Evolutionary conservation across 2,888 invertebrate species (phyloP).

Genomic region (Conus canariensis): DNA sequence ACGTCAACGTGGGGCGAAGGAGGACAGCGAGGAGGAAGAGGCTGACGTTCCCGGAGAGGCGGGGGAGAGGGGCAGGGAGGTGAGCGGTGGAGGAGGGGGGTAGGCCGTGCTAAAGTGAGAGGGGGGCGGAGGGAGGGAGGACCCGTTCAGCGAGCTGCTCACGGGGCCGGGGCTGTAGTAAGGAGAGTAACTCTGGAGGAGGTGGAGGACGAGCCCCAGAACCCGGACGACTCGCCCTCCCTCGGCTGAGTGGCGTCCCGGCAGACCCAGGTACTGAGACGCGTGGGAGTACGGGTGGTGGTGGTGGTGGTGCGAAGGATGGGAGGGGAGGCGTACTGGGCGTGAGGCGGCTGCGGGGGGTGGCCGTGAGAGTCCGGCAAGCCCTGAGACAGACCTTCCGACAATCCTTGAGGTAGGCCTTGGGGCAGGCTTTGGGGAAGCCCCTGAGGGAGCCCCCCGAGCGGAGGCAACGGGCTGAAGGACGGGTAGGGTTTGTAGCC

Average conservation of each 20-base stretch:
- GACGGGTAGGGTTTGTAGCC: constrained; percentile 66
- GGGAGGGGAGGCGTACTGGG: constrained; percentile 15
- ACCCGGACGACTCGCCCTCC: not conserved
- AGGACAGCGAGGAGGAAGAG: constrained; percentile 29
- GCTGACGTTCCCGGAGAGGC: constrained; percentile 3
- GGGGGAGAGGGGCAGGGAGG: not conserved
- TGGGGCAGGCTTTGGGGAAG: not conserved
- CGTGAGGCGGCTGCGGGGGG: not conserved
- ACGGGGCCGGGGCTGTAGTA: not conserved
- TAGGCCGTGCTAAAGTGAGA: constrained; percentile 23
- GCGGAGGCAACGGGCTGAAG: constrained; percentile 60
- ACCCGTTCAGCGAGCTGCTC: not conserved
- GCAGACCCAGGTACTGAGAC: constrained; percentile 25
- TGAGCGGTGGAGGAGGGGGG: constrained; percentile 31
- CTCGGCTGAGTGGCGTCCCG: not conserved
- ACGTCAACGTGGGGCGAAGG: not conserved
- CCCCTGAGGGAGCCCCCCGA: constrained; percentile 56
- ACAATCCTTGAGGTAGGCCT: not conserved
- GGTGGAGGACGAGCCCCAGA: not conserved
- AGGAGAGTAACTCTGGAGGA: constrained; percentile 15
- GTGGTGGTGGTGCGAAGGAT: constrained; percentile 1
- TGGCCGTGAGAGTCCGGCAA: constrained; percentile 60
- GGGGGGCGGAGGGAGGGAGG: constrained; percentile 26
- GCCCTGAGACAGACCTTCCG: constrained; percentile 24
- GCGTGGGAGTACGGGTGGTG: constrained; percentile 10